Base-by-base conservation (phyloP, 2,888 invertebrate genomes). In the Amblyteles armatorius region DNA sequence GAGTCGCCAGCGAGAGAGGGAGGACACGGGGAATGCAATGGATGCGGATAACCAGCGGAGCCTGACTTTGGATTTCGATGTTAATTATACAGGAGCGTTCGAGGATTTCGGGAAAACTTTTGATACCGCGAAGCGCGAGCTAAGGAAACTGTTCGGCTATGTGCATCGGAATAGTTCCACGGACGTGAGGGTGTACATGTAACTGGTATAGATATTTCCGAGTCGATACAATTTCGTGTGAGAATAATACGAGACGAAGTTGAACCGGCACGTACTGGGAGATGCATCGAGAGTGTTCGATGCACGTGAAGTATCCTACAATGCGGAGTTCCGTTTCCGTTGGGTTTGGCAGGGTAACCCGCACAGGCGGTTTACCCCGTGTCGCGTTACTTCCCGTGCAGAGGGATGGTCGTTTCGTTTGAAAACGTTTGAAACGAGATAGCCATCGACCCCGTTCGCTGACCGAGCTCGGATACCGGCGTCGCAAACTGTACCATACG, bases 341-440 rank as follows among this genome's bases (percentile, higher is more conserved):
- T 57, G 22, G 11, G 22, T 57, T 57, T 57, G 57, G 57, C 26
- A 57, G 22, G 1, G 26, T 57, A 26, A 57, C 13, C 57, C 57
- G 26, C 57, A 57, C 57, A 57, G 26, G 9, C 22, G 55, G 22
- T 60, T 57, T 36, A 60, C 48, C 50, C 57, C 40, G 81, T 81
- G 68, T 81, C 74, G 13, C 55, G 74, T 81, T 81, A 26, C 74
- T 22, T 22, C 7, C 26, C 36, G 36, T 19, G 57, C 16, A 36
- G 26, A 19, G 29, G 33, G 13, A 26, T 57, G n/a, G 79, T n/a
- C 52, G 68, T 57, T 72, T 63, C 57, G 79, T 73, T 83, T 29
- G 33, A 33, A 63, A 33, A 36, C 63, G 72, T 73, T 73, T 81
- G 84, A 81, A 78, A 81, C 44, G 36, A 26, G 78, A 84, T 81